Conservation (phyloP, 2,113 vertebrate species). For the Mormyrus iriodes region DNA sequence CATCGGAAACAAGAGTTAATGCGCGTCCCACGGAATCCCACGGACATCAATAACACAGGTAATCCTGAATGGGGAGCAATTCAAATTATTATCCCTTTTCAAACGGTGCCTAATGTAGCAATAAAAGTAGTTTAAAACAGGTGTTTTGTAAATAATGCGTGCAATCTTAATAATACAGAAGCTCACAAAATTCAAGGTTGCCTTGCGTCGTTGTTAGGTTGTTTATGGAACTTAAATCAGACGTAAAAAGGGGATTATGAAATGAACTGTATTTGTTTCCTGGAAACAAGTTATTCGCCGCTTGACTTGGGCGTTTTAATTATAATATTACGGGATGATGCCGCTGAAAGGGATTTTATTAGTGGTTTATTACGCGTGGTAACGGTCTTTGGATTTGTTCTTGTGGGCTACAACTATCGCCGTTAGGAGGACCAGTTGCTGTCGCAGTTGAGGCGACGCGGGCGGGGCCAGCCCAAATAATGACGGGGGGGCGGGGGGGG, state of each 20-base stretch:
- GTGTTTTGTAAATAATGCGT: background rate
- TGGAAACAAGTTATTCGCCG: background rate
- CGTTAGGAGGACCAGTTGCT: constrained; percentile 7
- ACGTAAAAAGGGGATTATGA: background rate
- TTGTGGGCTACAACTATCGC: background rate
- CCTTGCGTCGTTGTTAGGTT: background rate
- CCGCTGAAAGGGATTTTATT: background rate
- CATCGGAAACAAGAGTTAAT: constrained; percentile 27
- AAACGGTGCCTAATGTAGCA: background rate
- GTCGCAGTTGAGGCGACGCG: constrained; percentile 29
- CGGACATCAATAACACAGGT: constrained; percentile 38
- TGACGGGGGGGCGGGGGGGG: constrained; percentile 34
- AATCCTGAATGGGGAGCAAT: constrained; percentile 10
- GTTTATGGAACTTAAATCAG: background rate
- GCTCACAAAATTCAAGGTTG: background rate
- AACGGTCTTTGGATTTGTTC: background rate
- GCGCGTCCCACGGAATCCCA: constrained; percentile 28
- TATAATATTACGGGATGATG: background rate
- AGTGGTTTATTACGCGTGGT: background rate
- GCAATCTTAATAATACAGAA: background rate
- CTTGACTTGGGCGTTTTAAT: background rate
- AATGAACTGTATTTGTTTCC: background rate
- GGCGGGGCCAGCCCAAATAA: constrained; percentile 42
- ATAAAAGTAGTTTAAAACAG: constrained; percentile 7
- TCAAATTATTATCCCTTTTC: background rate